These are phyloP conservation scores for Philypnodon macrostomus DNA, from an alignment of 2,797 vertebrate genomes.

Conservation along the genomic window DNA sequence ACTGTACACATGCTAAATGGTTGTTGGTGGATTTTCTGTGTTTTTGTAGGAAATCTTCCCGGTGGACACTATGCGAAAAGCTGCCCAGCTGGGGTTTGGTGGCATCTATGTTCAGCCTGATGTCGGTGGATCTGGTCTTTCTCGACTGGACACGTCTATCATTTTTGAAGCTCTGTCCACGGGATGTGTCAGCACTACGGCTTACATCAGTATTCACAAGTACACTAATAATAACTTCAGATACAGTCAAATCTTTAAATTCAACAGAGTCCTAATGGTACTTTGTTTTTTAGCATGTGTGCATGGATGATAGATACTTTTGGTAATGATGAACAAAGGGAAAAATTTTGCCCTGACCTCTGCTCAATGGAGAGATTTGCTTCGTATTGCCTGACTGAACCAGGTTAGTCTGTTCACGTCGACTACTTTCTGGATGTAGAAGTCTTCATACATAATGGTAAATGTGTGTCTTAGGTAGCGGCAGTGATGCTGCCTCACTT, in stretches of 20 bases:
- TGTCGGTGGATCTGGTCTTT: slow-evolving; percentile 91
- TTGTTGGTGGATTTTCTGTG: not conserved
- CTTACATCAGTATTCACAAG: slow-evolving; percentile 99
- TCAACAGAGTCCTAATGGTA: not conserved
- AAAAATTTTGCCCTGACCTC: slow-evolving; percentile 85
- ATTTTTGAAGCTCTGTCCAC: slow-evolving; percentile 97
- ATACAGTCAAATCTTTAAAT: not conserved
- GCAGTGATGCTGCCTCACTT: slow-evolving; percentile 94
- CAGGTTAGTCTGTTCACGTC: slow-evolving; percentile 77
- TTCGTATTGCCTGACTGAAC: slow-evolving; percentile 96
- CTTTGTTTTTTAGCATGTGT: slow-evolving; percentile 87
- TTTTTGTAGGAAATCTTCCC: slow-evolving; percentile 88
- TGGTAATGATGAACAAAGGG: slow-evolving; percentile 85
- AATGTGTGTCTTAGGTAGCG: slow-evolving; percentile 74
- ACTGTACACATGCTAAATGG: too few relatives aligned
- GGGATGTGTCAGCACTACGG: slow-evolving; percentile 93
- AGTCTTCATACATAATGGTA: not conserved
- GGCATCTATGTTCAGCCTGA: slow-evolving; percentile 89
- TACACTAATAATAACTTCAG: slow-evolving; percentile 39
- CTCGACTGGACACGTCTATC: slow-evolving; percentile 89
- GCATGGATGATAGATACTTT: slow-evolving; percentile 96
- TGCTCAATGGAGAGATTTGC: slow-evolving; percentile 93
- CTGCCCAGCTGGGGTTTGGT: slow-evolving; percentile 90
- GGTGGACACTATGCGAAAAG: slow-evolving; percentile 85
- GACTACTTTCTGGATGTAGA: not conserved